phyloP scores from a whole-genome alignment of 2,113 vertebrate species.

The Arizona elegans region DNA sequence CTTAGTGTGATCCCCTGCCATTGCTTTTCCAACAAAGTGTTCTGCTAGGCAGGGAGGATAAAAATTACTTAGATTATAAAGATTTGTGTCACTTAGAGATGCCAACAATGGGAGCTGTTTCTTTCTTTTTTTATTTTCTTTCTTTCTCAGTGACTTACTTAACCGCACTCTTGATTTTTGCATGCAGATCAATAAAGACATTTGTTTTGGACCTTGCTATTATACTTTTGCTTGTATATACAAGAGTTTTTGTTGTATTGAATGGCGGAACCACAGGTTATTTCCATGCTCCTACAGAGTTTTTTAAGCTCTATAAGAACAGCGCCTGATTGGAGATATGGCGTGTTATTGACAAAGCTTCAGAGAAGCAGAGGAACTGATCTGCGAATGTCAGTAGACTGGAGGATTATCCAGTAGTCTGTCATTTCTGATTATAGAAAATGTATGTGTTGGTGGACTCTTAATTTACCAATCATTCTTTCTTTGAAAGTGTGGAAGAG shows the following conservation, averaged over 20 bases:
- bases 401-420: slow-evolving; percentile 5
- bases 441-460: background rate
- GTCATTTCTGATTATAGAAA: slow-evolving; percentile 32
- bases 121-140: background rate
- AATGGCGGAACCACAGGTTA: background rate
- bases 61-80: background rate
- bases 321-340: background rate
- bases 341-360: background rate
- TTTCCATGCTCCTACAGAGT: background rate
- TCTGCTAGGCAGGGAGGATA: background rate
- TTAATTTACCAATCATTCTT: slow-evolving; percentile 24
- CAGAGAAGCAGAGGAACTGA: background rate
- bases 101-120: background rate
- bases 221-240: slow-evolving; percentile 14
- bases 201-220: slow-evolving; percentile 7
- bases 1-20: background rate
- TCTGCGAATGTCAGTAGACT: background rate
- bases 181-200: slow-evolving; percentile 15
- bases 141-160: background rate
- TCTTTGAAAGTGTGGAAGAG: background rate
- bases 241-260: background rate
- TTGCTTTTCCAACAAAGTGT: background rate
- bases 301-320: background rate
- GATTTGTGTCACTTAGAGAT: background rate
- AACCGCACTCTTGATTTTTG: slow-evolving; percentile 16